Evolutionary conservation across 2,888 invertebrate genomes (phyloP).

Genomic region (Melipona bicolor): DNA sequence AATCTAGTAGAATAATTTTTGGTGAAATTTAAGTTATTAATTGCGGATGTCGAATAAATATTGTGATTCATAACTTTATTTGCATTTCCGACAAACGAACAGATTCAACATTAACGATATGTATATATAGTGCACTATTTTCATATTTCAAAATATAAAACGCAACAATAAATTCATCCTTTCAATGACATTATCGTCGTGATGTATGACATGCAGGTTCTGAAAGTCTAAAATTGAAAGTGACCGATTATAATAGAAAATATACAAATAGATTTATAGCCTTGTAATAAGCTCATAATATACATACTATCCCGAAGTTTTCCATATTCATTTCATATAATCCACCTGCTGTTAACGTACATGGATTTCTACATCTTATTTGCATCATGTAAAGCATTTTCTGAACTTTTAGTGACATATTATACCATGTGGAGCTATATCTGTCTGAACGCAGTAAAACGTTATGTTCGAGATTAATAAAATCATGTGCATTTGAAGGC

Average conservation of each 20-base stretch:
- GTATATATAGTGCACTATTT: not conserved
- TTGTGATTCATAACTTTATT: not conserved
- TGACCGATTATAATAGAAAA: too few relatives aligned
- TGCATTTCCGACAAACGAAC: not conserved
- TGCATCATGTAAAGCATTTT: slow-evolving; percentile 29
- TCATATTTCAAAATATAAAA: not conserved
- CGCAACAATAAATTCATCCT: not conserved
- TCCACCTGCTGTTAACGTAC: slow-evolving; percentile 27
- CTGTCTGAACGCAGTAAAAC: not conserved
- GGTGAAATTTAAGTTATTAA: not conserved
- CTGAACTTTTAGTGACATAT: slow-evolving; percentile 6
- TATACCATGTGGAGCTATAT: slow-evolving; percentile 25
- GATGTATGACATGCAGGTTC: not conserved
- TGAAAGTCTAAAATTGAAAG: not conserved
- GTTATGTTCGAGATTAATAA: not conserved
- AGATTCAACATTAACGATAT: not conserved
- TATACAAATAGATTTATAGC: too few relatives aligned
- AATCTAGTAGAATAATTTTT: not conserved
- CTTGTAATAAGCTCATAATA: too few relatives aligned
- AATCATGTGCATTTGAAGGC: too few relatives aligned
- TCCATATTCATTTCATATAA: slow-evolving; percentile 25
- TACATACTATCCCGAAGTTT: slow-evolving; percentile 36
- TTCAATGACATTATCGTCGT: not conserved
- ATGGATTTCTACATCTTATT: not conserved
- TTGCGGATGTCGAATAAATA: not conserved